These are phyloP conservation scores for Cacatua alba DNA, from an alignment of 2,113 vertebrate genomes.

Conservation along the genomic window DNA sequence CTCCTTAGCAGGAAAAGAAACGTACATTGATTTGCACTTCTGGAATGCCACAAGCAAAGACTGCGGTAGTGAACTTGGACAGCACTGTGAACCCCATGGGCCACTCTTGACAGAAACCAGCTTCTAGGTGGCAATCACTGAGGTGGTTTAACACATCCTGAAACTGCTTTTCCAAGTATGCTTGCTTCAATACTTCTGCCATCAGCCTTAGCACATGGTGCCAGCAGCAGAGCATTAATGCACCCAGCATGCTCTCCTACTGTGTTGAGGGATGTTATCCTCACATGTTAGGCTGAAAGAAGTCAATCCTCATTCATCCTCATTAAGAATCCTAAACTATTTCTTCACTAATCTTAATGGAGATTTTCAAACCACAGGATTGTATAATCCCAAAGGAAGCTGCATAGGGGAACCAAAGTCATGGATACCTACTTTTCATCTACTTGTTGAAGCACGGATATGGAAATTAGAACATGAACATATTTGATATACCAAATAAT, in stretches of 20 bases:
- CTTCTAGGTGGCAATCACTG: background rate
- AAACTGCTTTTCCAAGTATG: background rate
- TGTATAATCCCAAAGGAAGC: background rate
- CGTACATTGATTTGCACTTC: background rate
- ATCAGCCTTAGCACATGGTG: background rate
- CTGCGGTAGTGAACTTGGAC: background rate
- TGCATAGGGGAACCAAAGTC: background rate
- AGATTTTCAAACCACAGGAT: background rate
- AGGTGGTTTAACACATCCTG: background rate
- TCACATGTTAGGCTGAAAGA: background rate
- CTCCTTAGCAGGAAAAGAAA: background rate
- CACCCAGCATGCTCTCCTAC: background rate
- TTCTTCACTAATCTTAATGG: background rate
- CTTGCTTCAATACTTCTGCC: background rate
- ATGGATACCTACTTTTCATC: slow-evolving; percentile 1
- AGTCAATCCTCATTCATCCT: background rate
- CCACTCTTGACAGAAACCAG: background rate
- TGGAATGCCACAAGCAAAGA: background rate
- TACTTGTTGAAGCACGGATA: background rate
- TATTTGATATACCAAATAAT: background rate
- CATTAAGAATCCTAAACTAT: background rate
- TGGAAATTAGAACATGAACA: background rate
- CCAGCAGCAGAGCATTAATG: background rate
- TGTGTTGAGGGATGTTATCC: background rate
- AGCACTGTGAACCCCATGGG: background rate